Evolutionary conservation across 2,797 vertebrate genomes (phyloP).

Genomic region (Gymnopithys bicolor): DNA sequence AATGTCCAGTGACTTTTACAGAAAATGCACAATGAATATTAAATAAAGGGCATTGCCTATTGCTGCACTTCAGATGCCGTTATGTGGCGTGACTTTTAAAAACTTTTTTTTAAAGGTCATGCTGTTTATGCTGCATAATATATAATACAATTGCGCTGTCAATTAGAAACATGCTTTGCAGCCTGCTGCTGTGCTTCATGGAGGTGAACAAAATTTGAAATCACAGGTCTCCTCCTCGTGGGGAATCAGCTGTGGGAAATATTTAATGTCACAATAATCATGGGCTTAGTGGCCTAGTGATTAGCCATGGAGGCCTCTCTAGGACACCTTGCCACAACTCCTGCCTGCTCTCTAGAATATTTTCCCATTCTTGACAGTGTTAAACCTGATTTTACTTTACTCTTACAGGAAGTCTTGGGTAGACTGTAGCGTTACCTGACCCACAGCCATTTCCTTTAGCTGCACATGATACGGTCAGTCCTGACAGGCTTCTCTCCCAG

Average conservation of each 20-base stretch:
- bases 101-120: slow-evolving; percentile 59
- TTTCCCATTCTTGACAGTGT: not conserved
- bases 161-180: slow-evolving; percentile 40
- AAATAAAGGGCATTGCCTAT: slow-evolving; percentile 18
- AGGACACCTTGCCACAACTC: not conserved
- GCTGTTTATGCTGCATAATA: slow-evolving; percentile 47
- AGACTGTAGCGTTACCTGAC: not conserved
- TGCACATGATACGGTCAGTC: not conserved
- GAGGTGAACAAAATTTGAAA: slow-evolving; percentile 33
- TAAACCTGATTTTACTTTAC: not conserved
- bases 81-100: slow-evolving; percentile 7
- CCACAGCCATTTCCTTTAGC: not conserved
- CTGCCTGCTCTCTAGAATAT: not conserved
- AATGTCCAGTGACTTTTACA: slow-evolving; percentile 37
- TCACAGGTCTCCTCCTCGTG: not conserved
- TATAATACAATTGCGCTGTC: slow-evolving; percentile 22
- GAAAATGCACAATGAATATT: not conserved
- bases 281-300: not conserved
- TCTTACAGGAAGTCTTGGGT: not conserved
- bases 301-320: not conserved
- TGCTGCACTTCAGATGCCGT: not conserved
- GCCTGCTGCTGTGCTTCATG: slow-evolving; percentile 22
- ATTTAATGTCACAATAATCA: not conserved
- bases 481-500: not conserved
- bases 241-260: not conserved